Conservation (phyloP, 2,797 vertebrate species). For the Allobates femoralis region DNA sequence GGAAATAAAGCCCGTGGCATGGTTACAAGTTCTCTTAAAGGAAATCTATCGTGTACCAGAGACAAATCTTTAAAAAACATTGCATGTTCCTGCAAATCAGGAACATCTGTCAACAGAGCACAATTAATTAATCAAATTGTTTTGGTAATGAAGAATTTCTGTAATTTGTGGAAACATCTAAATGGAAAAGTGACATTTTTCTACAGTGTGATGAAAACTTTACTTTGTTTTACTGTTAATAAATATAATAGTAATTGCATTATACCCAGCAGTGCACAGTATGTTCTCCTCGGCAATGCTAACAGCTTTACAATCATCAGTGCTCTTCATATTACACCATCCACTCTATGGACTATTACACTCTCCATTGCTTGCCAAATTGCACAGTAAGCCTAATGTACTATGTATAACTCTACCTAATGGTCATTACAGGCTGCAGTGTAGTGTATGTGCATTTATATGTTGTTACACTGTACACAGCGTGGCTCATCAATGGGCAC, state of each 20-base stretch:
- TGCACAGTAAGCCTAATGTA: neutral
- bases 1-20: slow-evolving; percentile 47
- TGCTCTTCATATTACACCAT: neutral
- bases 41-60: slow-evolving; percentile 42
- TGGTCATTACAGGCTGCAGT: neutral
- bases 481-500: too few relatives aligned
- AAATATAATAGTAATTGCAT: neutral
- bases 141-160: slow-evolving; percentile 23
- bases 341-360: neutral
- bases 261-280: neutral
- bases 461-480: neutral
- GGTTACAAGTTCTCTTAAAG: slow-evolving; percentile 48
- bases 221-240: neutral
- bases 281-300: neutral
- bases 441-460: neutral
- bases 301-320: neutral
- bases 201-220: neutral
- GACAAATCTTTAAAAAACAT: slow-evolving; percentile 33
- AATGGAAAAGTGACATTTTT: neutral
- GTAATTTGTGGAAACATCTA: neutral
- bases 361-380: neutral
- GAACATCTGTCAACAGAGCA: slow-evolving; percentile 35
- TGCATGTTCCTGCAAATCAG: slow-evolving; percentile 36
- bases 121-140: slow-evolving; percentile 33
- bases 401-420: neutral